phyloP scores from a whole-genome alignment of 2,888 invertebrate genomes.

The Subacronicta megacephala region DNA sequence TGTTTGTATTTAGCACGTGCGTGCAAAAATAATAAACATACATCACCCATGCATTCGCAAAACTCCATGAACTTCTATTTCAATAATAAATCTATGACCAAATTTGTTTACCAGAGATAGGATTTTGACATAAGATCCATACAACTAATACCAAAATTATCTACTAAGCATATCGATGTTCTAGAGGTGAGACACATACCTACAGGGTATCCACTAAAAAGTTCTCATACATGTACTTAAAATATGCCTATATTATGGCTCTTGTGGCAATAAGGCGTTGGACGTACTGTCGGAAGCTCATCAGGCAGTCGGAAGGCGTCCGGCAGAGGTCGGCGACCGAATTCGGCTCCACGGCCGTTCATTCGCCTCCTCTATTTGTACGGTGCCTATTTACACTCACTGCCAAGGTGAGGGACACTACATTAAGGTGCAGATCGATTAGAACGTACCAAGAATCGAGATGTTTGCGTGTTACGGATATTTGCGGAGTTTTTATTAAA shows the following conservation, averaged over 20 bases:
- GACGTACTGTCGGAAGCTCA: conserved; percentile 72
- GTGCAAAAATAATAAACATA: conserved; percentile 13
- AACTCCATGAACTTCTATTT: too few relatives aligned
- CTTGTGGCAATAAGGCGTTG: conserved; percentile 56
- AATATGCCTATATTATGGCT: conserved; percentile 46
- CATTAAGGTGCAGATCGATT: conserved; percentile 48
- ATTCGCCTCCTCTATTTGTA: conserved; percentile 71
- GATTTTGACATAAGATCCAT: too few relatives aligned
- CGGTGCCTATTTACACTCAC: conserved; percentile 69
- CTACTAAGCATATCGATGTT: too few relatives aligned
- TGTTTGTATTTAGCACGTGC: conserved; percentile 38
- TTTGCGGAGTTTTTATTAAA: conserved; percentile 2
- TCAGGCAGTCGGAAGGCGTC: conserved; percentile 75
- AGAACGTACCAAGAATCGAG: conserved; percentile 33
- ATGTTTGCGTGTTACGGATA: conserved; percentile 10
- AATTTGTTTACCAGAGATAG: too few relatives aligned
- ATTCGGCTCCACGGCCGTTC: conserved; percentile 81
- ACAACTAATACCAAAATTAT: too few relatives aligned
- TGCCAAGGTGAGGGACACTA: conserved; percentile 83
- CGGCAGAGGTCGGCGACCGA: conserved; percentile 80
- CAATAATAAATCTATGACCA: too few relatives aligned
- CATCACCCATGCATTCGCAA: conserved; percentile 6
- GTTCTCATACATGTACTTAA: conserved; percentile 21
- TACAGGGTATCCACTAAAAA: background rate
- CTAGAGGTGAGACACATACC: background rate